Base-by-base conservation (phyloP, 2,888 invertebrate species). In the Andricus quercusramuli region DNA sequence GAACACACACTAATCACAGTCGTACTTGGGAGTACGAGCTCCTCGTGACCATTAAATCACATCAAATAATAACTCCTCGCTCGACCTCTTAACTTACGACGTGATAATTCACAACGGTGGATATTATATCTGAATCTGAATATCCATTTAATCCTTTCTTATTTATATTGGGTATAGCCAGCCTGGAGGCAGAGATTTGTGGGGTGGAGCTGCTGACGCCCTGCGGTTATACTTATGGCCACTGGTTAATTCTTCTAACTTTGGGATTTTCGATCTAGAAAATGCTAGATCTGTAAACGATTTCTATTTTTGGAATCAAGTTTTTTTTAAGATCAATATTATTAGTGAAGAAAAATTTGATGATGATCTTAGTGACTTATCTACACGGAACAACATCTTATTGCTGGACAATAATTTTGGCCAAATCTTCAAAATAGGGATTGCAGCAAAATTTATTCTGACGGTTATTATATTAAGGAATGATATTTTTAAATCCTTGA, bases 41-140 rank as follows among this genome's bases (percentile, higher is more conserved):
- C 76, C 64, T 47, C 29, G 67, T 29, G 68, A 79, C 83, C 88
- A 83, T 88, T 90, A 91, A 91, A 90, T 90, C 91, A 90, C 83
- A 83, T 79, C 78, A 81, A 87, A 89, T 87, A 90, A 90, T 90
- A 89, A 88, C 83, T 88, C 87, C 86, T 83, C 82, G 83, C 82
- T 51, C 84, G 84, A 83, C 81, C 86, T 86, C 84, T 84, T 85
- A 87, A 89, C 85, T 82, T 85, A 87, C 86, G 85, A 85, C 84
- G 89, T 87, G 88, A 89, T 90, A 91, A 90, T 86, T 90, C 89
- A 89, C 86, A 83, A 84, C 85, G 87, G 86, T 87, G 87, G 86
- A 89, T 88, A 86, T 81, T 83, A 85, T 85, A 86, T 87, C 83
- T 86, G 85, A 86, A 86, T 87, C 84, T 86, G 85, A 86, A 88